phyloP scores from a whole-genome alignment of 2,888 invertebrate genomes.

The Drosophila seclusa region DNA sequence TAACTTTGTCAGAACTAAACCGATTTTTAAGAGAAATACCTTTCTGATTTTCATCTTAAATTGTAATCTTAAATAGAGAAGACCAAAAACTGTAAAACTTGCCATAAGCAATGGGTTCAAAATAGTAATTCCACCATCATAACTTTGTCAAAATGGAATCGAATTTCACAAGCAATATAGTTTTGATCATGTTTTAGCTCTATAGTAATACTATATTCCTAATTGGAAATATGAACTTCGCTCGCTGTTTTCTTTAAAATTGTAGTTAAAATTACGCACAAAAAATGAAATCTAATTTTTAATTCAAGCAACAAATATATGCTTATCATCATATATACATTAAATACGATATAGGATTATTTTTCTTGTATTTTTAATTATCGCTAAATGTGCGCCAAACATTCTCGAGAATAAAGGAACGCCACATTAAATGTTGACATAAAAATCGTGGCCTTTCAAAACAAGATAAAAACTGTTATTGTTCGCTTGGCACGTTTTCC shows the following conservation, averaged over 20 bases:
- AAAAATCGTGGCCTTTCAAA: neutral
- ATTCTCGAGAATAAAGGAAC: neutral
- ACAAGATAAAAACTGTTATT: neutral
- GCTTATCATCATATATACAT: neutral
- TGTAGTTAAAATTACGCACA: too few species aligned
- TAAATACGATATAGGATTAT: neutral
- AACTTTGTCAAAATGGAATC: too few species aligned
- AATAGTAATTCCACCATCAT: too few species aligned
- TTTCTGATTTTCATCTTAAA: too few species aligned
- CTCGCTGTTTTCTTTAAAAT: too few species aligned
- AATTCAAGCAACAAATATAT: neutral
- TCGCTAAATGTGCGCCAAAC: neutral
- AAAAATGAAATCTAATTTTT: neutral
- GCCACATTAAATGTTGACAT: neutral
- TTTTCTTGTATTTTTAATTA: neutral
- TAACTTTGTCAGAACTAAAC: neutral
- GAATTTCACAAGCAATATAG: too few species aligned
- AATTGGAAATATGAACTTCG: too few species aligned
- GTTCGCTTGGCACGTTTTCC: slow-evolving; percentile 19
- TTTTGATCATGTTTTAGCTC: too few species aligned
- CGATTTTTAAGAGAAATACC: neutral
- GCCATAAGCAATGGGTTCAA: too few species aligned
- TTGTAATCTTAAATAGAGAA: neutral
- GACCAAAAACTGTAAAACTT: neutral
- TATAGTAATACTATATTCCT: too few species aligned